Evolutionary conservation across 1,140 invertebrate genomes (phyloP).

Genomic region (Aphidius ervi): DNA sequence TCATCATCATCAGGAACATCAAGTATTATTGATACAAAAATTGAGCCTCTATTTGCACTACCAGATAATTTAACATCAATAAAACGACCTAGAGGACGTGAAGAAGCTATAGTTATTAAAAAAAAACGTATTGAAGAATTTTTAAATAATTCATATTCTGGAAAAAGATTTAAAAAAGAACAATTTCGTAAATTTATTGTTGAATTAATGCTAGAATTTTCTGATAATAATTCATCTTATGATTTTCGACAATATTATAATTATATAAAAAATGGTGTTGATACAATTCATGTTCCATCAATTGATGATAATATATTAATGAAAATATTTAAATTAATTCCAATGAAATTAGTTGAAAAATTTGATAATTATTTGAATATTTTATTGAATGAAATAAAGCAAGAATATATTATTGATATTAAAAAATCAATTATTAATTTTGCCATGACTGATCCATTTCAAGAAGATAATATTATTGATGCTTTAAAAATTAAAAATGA

Average conservation of each 20-base stretch:
- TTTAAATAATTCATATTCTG: constrained; percentile 22
- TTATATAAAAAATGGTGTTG: constrained; percentile 83
- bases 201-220: constrained; percentile 62
- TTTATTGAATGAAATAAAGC: constrained; percentile 64
- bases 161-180: constrained; percentile 29
- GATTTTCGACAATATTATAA: constrained; percentile 79
- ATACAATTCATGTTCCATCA: constrained; percentile 80
- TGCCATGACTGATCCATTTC: constrained; percentile 68
- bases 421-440: constrained; percentile 86
- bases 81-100: constrained; percentile 22
- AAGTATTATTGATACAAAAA: constrained; percentile 24
- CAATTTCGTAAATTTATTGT: constrained; percentile 71
- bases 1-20: constrained; percentile 15
- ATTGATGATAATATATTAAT: constrained; percentile 62
- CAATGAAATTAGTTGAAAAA: constrained; percentile 52
- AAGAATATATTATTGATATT: constrained; percentile 78
- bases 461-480: constrained; percentile 8
- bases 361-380: constrained; percentile 57
- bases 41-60: constrained; percentile 30
- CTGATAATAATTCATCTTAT: constrained; percentile 53
- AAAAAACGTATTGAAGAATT: constrained; percentile 23
- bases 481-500: constrained; percentile 20
- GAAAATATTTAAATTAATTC: constrained; percentile 52
- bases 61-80: constrained; percentile 26
- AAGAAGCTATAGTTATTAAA: constrained; percentile 4